These are phyloP conservation scores for Pluvianellus socialis DNA, from an alignment of 2,113 vertebrate species.

Conservation along the genomic window DNA sequence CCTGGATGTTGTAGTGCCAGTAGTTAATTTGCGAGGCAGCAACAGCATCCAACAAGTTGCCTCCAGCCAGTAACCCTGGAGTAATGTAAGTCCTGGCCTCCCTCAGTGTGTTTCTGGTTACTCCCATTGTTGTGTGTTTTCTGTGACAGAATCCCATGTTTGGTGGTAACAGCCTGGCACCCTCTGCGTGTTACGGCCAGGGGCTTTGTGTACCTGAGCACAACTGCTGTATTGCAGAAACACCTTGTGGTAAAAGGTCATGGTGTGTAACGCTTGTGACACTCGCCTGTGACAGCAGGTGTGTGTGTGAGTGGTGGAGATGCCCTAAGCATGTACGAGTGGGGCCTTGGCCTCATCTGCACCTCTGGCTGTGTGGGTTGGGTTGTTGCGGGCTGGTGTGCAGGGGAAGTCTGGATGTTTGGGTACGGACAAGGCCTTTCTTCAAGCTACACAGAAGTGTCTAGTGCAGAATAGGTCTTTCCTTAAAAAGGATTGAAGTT, in stretches of 20 bases:
- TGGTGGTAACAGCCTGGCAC: no score
- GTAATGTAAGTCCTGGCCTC: not conserved
- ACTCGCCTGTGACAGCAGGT: rapidly evolving
- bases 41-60: not conserved
- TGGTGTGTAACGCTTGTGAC: no score
- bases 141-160: no score
- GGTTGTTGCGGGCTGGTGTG: not conserved
- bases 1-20: not conserved
- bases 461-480: no score
- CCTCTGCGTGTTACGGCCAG: rapidly evolving
- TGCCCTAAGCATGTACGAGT: rapidly evolving
- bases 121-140: rapidly evolving
- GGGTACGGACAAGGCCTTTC: rapidly evolving
- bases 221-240: not conserved
- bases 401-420: rapidly evolving
- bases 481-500: not conserved
- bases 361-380: not conserved
- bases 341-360: no score
- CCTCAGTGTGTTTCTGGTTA: rapidly evolving
- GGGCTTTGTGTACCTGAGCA: rapidly evolving
- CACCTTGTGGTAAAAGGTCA: not conserved
- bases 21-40: not conserved
- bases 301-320: not conserved
- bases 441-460: not conserved
- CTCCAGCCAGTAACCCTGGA: not conserved